Conservation (phyloP, 2,113 vertebrate species). For the Hypocryptadius cinnamomeus region DNA sequence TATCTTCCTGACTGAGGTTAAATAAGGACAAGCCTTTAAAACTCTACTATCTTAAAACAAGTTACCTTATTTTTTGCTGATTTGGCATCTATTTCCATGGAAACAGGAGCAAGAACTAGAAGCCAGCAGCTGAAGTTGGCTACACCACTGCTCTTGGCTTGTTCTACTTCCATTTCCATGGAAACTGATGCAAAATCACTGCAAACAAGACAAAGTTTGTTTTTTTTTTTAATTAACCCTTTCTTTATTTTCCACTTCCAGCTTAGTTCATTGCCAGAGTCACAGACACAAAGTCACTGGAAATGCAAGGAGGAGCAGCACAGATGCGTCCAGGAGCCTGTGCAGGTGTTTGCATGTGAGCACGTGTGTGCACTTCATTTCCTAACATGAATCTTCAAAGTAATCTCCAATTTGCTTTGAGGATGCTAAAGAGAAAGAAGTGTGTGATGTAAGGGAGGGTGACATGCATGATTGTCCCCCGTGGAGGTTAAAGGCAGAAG, state of each 20-base stretch:
- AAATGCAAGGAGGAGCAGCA: background rate
- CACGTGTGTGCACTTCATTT: background rate
- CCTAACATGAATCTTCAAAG: background rate
- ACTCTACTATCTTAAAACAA: slow-evolving; percentile 36
- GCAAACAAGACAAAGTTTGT: slow-evolving; percentile 46
- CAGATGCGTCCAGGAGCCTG: background rate
- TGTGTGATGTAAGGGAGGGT: background rate
- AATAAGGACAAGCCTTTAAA: slow-evolving; percentile 52
- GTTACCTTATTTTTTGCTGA: slow-evolving; percentile 61
- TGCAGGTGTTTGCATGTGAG: too few species aligned
- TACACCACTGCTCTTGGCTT: slow-evolving; percentile 52
- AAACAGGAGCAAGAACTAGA: slow-evolving; percentile 60
- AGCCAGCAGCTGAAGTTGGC: slow-evolving; percentile 59
- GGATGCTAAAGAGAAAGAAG: background rate
- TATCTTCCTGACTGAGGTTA: slow-evolving; percentile 34
- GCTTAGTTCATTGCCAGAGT: background rate
- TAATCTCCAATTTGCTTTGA: background rate
- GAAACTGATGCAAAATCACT: slow-evolving; percentile 63
- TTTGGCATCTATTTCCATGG: slow-evolving; percentile 62
- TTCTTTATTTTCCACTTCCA: background rate
- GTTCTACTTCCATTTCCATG: slow-evolving; percentile 71
- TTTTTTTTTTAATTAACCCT: slow-evolving; percentile 30
- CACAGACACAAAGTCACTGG: background rate
- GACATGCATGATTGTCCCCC: background rate
- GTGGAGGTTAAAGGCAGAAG: background rate